A percentile compares a stretch with the other conserved stretches of the same genome.
phyloP scores from a whole-genome alignment of 2,888 invertebrate species.

The Dryocosmus kuriphilus region DNA sequence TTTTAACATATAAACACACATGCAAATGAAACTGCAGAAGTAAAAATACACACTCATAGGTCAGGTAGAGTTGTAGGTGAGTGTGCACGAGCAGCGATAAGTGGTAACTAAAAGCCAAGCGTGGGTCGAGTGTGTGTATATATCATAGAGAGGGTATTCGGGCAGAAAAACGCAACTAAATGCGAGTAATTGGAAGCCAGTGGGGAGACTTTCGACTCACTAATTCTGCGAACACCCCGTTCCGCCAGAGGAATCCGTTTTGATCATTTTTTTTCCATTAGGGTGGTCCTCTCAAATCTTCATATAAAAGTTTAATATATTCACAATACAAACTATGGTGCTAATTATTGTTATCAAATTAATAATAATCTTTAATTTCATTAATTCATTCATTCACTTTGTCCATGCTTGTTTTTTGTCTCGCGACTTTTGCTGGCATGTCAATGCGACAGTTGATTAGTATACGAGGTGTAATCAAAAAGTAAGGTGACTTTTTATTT shows the following conservation, averaged over 20 bases:
- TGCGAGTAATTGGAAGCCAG: constrained; percentile 76
- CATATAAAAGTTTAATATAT: no score
- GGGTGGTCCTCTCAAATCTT: neutral
- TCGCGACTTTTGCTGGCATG: no score
- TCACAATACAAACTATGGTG: no score
- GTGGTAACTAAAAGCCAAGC: constrained; percentile 75
- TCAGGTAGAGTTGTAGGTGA: constrained; percentile 55
- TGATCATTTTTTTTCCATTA: neutral
- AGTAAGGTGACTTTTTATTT: no score
- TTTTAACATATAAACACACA: neutral
- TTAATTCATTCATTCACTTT: no score
- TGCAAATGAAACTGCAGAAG: neutral
- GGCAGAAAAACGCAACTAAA: constrained; percentile 77
- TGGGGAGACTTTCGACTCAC: constrained; percentile 63
- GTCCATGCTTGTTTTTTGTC: no score
- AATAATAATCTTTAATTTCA: no score
- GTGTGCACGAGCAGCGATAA: constrained; percentile 60
- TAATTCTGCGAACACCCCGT: constrained; percentile 51
- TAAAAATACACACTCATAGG: constrained; percentile 17
- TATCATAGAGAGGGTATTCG: constrained; percentile 76
- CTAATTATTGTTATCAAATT: no score
- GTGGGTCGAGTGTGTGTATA: constrained; percentile 71
- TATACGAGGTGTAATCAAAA: no score
- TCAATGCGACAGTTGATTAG: no score
- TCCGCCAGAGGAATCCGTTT: constrained; percentile 42